A percentile compares a stretch with the other conserved stretches of the same genome.
phyloP scores from a whole-genome alignment of 1,140 invertebrate species.

The Ectropis grisescens region DNA sequence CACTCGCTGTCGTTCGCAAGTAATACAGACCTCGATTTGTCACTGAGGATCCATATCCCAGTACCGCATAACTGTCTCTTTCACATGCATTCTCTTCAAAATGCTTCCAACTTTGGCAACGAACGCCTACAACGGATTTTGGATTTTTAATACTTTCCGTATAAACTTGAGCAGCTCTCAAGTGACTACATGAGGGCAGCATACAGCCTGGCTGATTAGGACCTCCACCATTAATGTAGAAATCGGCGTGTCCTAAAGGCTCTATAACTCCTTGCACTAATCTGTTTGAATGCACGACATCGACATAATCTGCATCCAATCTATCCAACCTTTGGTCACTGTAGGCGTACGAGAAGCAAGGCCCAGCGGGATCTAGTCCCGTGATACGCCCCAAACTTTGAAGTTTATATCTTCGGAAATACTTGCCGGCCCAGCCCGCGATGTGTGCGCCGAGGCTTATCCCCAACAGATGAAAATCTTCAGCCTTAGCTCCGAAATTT shows the following conservation, averaged over 20 bases:
- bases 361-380: slow-evolving; percentile 72
- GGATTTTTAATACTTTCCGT: slow-evolving; percentile 71
- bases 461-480: slow-evolving; percentile 71
- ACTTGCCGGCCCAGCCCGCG: slow-evolving; percentile 72
- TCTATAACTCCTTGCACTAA: slow-evolving; percentile 71
- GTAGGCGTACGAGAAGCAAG: slow-evolving; percentile 61
- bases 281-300: slow-evolving; percentile 76
- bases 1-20: slow-evolving; percentile 61
- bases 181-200: slow-evolving; percentile 73
- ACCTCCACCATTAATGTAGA: slow-evolving; percentile 78
- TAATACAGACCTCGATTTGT: slow-evolving; percentile 69
- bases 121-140: slow-evolving; percentile 64
- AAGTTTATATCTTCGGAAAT: slow-evolving; percentile 56
- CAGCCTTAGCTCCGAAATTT: slow-evolving; percentile 56
- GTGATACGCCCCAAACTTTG: slow-evolving; percentile 54
- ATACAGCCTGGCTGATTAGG: slow-evolving; percentile 74
- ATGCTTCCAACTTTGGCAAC: slow-evolving; percentile 58
- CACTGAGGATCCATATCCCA: slow-evolving; percentile 69
- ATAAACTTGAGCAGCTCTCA: slow-evolving; percentile 71
- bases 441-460: slow-evolving; percentile 76
- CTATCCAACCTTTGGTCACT: slow-evolving; percentile 71
- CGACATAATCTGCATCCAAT: slow-evolving; percentile 73
- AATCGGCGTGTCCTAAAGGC: slow-evolving; percentile 75
- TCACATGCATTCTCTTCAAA: slow-evolving; percentile 64
- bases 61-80: slow-evolving; percentile 37